These are phyloP conservation scores for Tolypeutes matacus DNA, from an alignment of 2,797 vertebrate species.

Conservation along the genomic window DNA sequence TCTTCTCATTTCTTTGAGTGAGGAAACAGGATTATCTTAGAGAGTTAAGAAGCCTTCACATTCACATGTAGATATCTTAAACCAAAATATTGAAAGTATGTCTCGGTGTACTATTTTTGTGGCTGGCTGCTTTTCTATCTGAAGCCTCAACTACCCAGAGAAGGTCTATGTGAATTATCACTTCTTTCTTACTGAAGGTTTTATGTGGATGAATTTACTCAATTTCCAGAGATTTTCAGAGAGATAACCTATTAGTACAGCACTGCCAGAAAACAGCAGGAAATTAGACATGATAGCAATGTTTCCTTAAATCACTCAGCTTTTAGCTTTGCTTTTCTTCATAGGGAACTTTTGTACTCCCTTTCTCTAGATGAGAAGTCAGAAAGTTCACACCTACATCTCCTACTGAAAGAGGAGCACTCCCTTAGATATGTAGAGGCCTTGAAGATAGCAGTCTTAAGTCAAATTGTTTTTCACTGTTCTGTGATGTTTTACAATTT, in stretches of 20 bases:
- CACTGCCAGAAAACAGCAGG: neutral
- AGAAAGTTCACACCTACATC: neutral
- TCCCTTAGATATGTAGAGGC: neutral
- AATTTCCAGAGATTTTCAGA: neutral
- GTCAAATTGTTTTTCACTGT: neutral
- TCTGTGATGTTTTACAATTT: neutral
- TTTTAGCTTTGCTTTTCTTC: neutral
- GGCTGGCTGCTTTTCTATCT: neutral
- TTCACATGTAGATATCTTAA: neutral
- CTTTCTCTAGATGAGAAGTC: neutral
- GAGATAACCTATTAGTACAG: neutral
- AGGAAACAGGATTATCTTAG: neutral
- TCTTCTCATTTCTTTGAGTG: neutral
- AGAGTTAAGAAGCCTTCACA: neutral
- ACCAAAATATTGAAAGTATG: neutral
- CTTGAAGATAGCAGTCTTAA: neutral
- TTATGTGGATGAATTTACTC: neutral
- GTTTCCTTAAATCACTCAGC: neutral
- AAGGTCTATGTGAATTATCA: neutral
- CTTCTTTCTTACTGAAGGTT: neutral
- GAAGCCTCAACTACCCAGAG: neutral
- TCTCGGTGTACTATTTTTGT: neutral
- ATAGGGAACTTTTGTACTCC: neutral
- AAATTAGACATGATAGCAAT: slow-evolving; percentile 11
- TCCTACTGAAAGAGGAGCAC: neutral